phyloP scores from a whole-genome alignment of 2,888 invertebrate genomes.

The Epiblema foenella region DNA sequence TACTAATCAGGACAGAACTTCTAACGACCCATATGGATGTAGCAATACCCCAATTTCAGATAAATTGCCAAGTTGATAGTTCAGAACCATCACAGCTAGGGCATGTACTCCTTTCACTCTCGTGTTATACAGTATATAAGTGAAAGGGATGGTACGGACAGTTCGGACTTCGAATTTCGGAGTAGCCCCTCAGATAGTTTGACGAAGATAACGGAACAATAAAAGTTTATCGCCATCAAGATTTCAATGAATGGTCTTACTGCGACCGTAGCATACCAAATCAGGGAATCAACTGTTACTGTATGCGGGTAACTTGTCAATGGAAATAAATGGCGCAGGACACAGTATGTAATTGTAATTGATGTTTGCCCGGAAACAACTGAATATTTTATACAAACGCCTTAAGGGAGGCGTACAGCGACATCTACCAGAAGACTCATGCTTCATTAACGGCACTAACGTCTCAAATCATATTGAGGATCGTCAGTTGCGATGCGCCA shows the following conservation, averaged over 20 bases:
- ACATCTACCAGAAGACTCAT: no score
- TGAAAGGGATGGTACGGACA: no score
- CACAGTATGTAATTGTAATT: conserved; percentile 13
- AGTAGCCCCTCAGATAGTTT: no score
- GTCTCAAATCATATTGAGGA: no score
- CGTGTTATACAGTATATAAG: no score
- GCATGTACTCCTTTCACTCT: no score
- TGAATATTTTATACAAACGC: background rate
- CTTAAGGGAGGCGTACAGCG: no score
- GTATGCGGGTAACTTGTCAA: conserved; percentile 48
- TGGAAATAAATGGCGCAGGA: conserved; percentile 33
- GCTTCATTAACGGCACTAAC: no score
- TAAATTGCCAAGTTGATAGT: conserved; percentile 48
- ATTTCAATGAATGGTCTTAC: conserved; percentile 41
- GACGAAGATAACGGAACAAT: conserved; percentile 47
- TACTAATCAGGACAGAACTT: conserved; percentile 11
- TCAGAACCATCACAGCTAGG: conserved; percentile 37
- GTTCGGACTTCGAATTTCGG: no score
- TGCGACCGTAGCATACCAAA: conserved; percentile 28
- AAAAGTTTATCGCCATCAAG: conserved; percentile 54
- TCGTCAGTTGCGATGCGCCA: no score
- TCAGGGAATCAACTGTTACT: conserved; percentile 48
- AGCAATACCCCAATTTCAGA: conserved; percentile 7
- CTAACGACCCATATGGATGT: background rate
- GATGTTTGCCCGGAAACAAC: conserved; percentile 13